Base-by-base conservation (phyloP, 2,113 vertebrate species). In the Phyllopteryx taeniolatus region DNA sequence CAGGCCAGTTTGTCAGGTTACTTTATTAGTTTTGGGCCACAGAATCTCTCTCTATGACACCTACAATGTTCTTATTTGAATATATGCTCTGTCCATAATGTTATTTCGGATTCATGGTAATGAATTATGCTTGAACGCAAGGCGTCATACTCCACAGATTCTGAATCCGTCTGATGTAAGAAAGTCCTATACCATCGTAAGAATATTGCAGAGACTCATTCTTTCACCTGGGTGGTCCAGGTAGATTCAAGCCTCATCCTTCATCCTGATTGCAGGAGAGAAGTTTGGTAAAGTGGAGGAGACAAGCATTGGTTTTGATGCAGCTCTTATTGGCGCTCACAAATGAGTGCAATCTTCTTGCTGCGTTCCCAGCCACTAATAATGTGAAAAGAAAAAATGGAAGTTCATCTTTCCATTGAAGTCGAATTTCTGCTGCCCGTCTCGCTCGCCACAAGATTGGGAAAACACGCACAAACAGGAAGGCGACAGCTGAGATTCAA, bases 191-290 rank as follows among this genome's bases (percentile, higher is more conserved):
- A 12, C 49, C 76, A 78, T 68, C 73, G 78, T 69, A 39, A 71
- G 10, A 14, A 64, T 47, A 72, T 33, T 72, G 74, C 63, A 70
- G 70, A 82, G 3, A 77, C 83, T 75, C 22, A 69, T 67, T 59
- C 59, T 74, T 73, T 33, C 85, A 84, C 84, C 76, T 86, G 72
- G 73, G 79, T 65, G 61, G 70, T 64, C 83, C 85, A 88, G 80
- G 86, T 86, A 60, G 73, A 84, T 79, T 80, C 78, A 66, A 78
- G 4, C 66, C 6, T 20, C 67, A 49, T 61, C 76, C 68, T 75
- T 63, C 72, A 76, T 82, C 56, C 56, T 31, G 56, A 31, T 59
- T 31, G n/a, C 22, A 59, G 56, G 22, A 59, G 56, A 59, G 19
- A 53, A 19, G 17, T 53, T 1, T 17, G 1, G 3, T 15, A 57